phyloP scores from a whole-genome alignment of 2,888 invertebrate species.

The Macrophya annulata region DNA sequence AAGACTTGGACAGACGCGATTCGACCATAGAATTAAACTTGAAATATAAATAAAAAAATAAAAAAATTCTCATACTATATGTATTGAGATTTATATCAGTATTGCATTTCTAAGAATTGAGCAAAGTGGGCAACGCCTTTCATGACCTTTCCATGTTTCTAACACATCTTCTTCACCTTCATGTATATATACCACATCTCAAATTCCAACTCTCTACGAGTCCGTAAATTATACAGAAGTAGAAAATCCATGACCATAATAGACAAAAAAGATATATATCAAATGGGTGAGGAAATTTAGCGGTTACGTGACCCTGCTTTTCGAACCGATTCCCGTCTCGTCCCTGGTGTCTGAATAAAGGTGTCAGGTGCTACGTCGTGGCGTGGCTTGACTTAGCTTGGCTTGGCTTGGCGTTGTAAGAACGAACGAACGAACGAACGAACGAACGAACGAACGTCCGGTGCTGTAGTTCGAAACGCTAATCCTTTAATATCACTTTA shows the following conservation, averaged over 20 bases:
- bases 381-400: neutral
- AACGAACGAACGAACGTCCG: neutral
- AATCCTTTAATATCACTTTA: conserved; percentile 73
- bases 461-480: conserved; percentile 62
- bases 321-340: neutral
- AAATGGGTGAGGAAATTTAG: conserved; percentile 10
- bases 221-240: neutral
- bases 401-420: too few relatives aligned
- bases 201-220: too few relatives aligned
- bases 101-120: too few relatives aligned
- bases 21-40: too few relatives aligned
- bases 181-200: too few relatives aligned
- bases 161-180: too few relatives aligned
- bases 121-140: too few relatives aligned
- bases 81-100: too few relatives aligned
- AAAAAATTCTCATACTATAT: too few relatives aligned
- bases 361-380: conserved; percentile 43
- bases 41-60: too few relatives aligned
- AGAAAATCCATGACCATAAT: neutral
- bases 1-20: too few relatives aligned
- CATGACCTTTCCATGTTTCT: too few relatives aligned
- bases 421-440: neutral
- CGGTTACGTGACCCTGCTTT: conserved; percentile 15
- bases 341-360: conserved; percentile 13
- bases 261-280: neutral